phyloP scores from a whole-genome alignment of 2,113 vertebrate genomes.

The Pseudorectes ferrugineus region DNA sequence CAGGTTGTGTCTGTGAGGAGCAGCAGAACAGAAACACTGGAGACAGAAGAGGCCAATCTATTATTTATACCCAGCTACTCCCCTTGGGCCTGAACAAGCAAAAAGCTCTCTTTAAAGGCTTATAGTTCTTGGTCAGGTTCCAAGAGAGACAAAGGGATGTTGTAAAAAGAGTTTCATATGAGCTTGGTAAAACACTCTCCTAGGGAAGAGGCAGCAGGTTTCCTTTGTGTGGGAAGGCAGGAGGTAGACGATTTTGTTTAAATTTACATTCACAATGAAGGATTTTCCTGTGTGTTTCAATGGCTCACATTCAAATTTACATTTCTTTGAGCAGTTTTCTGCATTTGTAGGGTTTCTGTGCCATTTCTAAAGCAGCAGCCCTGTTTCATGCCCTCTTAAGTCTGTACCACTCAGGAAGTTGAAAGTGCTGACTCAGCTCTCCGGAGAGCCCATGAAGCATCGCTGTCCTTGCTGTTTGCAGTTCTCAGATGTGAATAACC shows the following conservation, averaged over 20 bases:
- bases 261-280: constrained; percentile 33
- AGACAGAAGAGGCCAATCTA: constrained; percentile 31
- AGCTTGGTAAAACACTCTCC: constrained; percentile 38
- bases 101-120: constrained; percentile 56
- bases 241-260: neutral
- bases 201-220: constrained; percentile 38
- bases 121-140: constrained; percentile 58
- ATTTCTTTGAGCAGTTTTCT: constrained; percentile 2
- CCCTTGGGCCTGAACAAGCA: constrained; percentile 63
- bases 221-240: constrained; percentile 37
- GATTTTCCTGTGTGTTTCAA: constrained; percentile 3
- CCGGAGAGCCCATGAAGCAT: neutral
- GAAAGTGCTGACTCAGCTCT: constrained; percentile 37
- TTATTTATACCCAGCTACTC: constrained; percentile 57
- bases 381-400: neutral
- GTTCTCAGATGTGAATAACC: constrained; percentile 16
- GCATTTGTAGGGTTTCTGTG: neutral
- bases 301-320: neutral
- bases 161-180: constrained; percentile 47
- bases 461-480: neutral
- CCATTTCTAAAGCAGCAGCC: neutral
- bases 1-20: constrained; percentile 19
- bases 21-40: neutral
- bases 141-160: constrained; percentile 62
- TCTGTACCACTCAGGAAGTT: neutral